Evolutionary conservation across 2,797 vertebrate genomes (phyloP), one percentile per base, ranked within the genome.

Genomic region (Peromyscus melanophrys): DNA sequence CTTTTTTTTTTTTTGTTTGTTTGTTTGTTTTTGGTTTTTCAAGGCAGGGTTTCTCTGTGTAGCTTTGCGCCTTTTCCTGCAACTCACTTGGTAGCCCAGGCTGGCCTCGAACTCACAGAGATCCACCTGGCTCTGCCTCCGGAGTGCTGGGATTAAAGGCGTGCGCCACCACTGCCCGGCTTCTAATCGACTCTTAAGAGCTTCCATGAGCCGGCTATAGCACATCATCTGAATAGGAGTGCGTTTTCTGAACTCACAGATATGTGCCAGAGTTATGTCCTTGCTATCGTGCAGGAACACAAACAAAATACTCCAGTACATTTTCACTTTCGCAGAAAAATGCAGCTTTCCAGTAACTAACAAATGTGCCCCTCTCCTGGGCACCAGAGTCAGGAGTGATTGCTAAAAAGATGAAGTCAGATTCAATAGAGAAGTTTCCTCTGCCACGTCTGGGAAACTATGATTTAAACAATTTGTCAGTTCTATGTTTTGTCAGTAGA

Each of bases 381-480:
- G 67, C 86, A 59, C 76, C 69, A 92, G 34, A 89, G n/a, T 81
- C 11, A 65, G 86, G 46, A 95, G 89, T 57, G 90, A 92, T 96
- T 96, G 59, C 89, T 87, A n/a, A 94, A 78, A 59, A 92, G 63
- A 95, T 76, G 16, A 87, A 23, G 65, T 95, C 40, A 46, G 67
- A 93, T 77, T 89, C 71, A 81, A 6, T 49, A 77, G 94, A 97
- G 83, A 59, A 65, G 23, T 92, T 96, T 94, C 75, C 37, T 61
- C 69, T 61, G 27, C 73, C 65, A 19, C 25, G 67, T 65, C 82
- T 86, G 88, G 75, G 71, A 91, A 94, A 84, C 29, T 81, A 3
- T 89, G 92, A 86, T 71, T 96, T 77, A 52, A 55, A 4, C 27
- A 97, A 23, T 94, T 98, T 96, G 90, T 52, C 40, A 95, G 95